phyloP scores from a whole-genome alignment of 1,140 invertebrate genomes.

The Drosophila rufa region DNA sequence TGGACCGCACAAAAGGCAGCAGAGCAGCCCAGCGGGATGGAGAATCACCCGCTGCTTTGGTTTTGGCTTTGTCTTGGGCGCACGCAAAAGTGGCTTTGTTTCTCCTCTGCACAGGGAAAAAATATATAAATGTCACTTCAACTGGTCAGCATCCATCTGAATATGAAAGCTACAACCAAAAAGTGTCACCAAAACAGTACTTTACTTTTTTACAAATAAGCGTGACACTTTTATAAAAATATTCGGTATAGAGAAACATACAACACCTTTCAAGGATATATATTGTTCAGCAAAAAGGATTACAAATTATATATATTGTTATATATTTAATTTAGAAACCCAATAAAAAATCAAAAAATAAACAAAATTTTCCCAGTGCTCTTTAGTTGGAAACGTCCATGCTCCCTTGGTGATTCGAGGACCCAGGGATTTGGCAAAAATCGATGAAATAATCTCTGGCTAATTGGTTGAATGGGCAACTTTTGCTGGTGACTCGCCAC shows the following conservation, averaged over 20 bases:
- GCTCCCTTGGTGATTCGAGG: slow-evolving; percentile 5
- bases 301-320: too few species aligned
- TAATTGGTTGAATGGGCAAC: slow-evolving; percentile 56
- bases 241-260: too few species aligned
- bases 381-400: background rate
- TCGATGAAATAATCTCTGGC: slow-evolving; percentile 57
- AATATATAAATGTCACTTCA: background rate
- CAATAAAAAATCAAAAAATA: background rate
- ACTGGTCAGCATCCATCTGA: background rate
- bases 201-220: too few species aligned
- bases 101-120: slow-evolving; percentile 9
- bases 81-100: slow-evolving; percentile 51
- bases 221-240: background rate
- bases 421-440: slow-evolving; percentile 27
- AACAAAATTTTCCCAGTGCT: slow-evolving; percentile 2
- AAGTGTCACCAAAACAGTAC: background rate
- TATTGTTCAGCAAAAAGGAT: too few species aligned
- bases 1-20: slow-evolving; percentile 57
- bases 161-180: too few species aligned
- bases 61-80: slow-evolving; percentile 36
- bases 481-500: slow-evolving; percentile 33
- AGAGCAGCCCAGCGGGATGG: slow-evolving; percentile 36
- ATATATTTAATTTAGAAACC: background rate
- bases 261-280: too few species aligned
- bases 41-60: slow-evolving; percentile 21